Evolutionary conservation across 1,140 invertebrate genomes (phyloP).

Genomic region (Drosophila lacertosa): DNA sequence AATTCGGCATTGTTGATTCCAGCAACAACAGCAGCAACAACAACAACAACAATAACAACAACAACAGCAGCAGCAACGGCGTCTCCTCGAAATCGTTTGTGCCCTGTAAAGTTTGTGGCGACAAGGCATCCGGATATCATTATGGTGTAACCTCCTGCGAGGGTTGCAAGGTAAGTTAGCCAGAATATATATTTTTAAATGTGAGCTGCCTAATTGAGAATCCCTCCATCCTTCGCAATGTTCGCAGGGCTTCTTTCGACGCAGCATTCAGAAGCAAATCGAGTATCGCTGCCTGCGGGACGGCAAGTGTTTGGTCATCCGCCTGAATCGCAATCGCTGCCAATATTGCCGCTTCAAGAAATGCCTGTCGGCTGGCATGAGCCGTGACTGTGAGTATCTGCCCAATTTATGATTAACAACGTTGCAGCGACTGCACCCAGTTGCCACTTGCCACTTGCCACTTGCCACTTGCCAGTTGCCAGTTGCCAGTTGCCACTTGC

Average conservation of each 20-base stretch:
- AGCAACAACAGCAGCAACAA: slow-evolving; percentile 45
- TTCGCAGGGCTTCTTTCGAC: slow-evolving; percentile 92
- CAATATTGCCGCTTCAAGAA: slow-evolving; percentile 99
- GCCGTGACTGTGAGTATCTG: slow-evolving; percentile 92
- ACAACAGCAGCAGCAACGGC: slow-evolving; percentile 86
- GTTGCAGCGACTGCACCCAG: slow-evolving; percentile 26
- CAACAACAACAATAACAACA: slow-evolving; percentile 84
- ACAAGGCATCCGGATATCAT: slow-evolving; percentile 99
- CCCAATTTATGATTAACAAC: slow-evolving; percentile 45
- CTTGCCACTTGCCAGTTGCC: too few relatives aligned
- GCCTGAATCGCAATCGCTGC: slow-evolving; percentile 98
- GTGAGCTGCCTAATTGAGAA: too few relatives aligned
- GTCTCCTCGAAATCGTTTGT: slow-evolving; percentile 91
- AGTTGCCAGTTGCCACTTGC: slow-evolving; percentile 10
- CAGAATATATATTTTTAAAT: too few relatives aligned
- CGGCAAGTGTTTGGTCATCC: slow-evolving; percentile 98
- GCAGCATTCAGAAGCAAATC: slow-evolving; percentile 99
- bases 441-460: not conserved
- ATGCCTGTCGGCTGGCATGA: slow-evolving; percentile 99
- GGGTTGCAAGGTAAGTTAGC: slow-evolving; percentile 97
- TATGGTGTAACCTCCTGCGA: slow-evolving; percentile 99
- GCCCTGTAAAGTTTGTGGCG: slow-evolving; percentile 99
- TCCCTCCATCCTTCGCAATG: not conserved
- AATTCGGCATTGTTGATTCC: slow-evolving; percentile 38
- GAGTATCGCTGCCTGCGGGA: slow-evolving; percentile 98